These are phyloP conservation scores for Pantherophis alleghaniensis DNA, from an alignment of 2,797 vertebrate genomes.

Conservation along the genomic window DNA sequence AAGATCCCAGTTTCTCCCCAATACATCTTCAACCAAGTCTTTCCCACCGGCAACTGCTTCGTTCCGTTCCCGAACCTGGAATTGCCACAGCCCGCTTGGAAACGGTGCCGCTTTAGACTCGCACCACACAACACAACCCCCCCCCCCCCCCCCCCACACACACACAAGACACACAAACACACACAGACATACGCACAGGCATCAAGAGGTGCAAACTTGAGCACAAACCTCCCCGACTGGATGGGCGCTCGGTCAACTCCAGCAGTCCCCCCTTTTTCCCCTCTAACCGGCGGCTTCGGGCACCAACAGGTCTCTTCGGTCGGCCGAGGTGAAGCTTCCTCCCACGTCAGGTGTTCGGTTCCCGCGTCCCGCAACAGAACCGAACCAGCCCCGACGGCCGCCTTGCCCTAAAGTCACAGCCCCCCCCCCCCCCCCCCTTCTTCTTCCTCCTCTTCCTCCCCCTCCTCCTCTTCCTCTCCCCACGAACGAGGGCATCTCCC, in stretches of 20 bases:
- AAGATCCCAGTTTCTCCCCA: not conserved
- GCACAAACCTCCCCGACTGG: not conserved
- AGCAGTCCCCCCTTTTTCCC: no score
- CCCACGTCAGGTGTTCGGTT: not conserved
- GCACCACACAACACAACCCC: not conserved
- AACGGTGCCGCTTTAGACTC: not conserved
- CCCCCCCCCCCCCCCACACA: no score
- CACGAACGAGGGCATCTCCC: not conserved
- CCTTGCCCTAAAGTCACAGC: not conserved
- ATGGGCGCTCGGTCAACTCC: no score
- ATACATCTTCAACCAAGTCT: not conserved
- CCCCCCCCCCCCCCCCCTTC: not conserved
- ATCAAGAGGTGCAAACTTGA: not conserved
- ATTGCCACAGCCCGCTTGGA: no score
- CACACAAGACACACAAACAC: not conserved
- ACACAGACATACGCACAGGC: not conserved
- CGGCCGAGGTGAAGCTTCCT: not conserved
- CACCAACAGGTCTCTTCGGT: not conserved
- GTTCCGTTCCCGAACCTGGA: not conserved
- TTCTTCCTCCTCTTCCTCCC: not conserved
- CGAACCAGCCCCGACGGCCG: not conserved
- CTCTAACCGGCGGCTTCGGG: not conserved
- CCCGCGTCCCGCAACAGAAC: not conserved
- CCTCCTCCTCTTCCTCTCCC: no score
- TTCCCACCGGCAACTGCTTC: not conserved